Evolutionary conservation across 2,888 invertebrate genomes (phyloP), one percentile per base, ranked within the genome.

Genomic region (Dromius quadrimaculatus): DNA sequence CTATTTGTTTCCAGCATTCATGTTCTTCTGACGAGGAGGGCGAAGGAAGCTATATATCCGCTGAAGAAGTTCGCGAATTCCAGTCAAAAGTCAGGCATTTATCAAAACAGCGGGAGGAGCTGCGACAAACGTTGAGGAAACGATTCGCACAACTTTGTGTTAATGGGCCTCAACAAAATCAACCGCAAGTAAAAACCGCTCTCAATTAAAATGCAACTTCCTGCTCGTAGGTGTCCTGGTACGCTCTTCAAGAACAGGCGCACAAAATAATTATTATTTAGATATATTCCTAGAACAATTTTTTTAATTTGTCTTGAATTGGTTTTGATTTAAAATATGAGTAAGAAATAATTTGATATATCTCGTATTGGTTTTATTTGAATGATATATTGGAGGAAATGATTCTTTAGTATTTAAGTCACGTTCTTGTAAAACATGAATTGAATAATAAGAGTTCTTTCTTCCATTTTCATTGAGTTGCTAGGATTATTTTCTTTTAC

Each of bases 61-160:
- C 91, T 76, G 95, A 95, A 83, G 95, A 95, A 82, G 91, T 96
- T 75, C 86, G 90, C 83, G 92, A 92, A 83, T 95, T 94, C 82
- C 91, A 92, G 84, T 91, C 91, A 75, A 91, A 92, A 79, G 87
- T 87, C 80, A 88, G 89, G 80, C 90, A 91, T 81, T 89, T 93
- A 77, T 88, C 89, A 72, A 90, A 92, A 79, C 89, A 93, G 83
- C 89, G 95, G 75, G 89, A 91, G 78, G 90, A 94, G 83, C 84
- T 95, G 77, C 87, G 95, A 66, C 90, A 93, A 82, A 92, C 89
- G 71, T 84, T 96, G 72, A 90, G 91, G 79, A 89, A 91, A 80
- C 91, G 92, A 81, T 96, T 95, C 80, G 93, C 90, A 74, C 89
- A 92, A 81, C 84, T 94, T 77, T 93, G 94, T 82, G 85, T 85